A percentile compares a stretch with the other conserved stretches of the same genome.
Evolutionary conservation across 35 echinoderm and acorn worm genomes (phyloP).

Genomic region (Heliocidaris erythrogramma): DNA sequence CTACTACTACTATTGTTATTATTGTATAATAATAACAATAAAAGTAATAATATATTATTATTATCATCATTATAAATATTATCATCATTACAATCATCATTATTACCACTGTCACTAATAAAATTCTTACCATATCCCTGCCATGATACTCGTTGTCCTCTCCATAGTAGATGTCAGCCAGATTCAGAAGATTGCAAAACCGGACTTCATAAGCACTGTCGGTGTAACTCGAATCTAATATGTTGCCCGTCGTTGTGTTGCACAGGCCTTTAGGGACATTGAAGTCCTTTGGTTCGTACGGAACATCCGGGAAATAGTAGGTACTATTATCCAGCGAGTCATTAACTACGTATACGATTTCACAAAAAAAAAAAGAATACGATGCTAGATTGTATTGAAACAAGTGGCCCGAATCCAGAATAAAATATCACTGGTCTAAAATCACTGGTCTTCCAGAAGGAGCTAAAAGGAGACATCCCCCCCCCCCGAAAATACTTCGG

Average conservation of each 20-base stretch:
- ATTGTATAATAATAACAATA: no score
- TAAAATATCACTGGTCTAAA: no score
- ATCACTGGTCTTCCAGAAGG: no score
- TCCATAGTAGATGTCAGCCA: conserved; percentile 54
- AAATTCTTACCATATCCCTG: not conserved
- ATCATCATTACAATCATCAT: no score
- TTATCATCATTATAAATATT: no score
- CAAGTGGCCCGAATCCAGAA: no score
- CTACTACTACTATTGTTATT: no score
- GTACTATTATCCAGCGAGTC: conserved; percentile 25
- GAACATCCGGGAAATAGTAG: conserved; percentile 63
- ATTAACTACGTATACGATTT: not conserved
- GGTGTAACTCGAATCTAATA: conserved; percentile 61
- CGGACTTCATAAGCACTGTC: conserved; percentile 50
- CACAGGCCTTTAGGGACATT: conserved; percentile 80
- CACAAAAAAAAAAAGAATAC: not conserved
- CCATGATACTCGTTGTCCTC: conserved; percentile 42
- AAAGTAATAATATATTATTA: no score
- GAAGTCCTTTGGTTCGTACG: conserved; percentile 64
- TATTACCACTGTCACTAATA: no score
- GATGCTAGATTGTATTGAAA: no score
- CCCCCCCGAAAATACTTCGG: no score
- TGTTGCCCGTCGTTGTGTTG: conserved; percentile 53
- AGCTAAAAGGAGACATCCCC: no score
- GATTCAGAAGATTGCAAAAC: conserved; percentile 68